Evolutionary conservation across 37 sponge, comb jelly and placozoan genomes (phyloP), one percentile per base, ranked within the genome.

Genomic region (Mnemiopsis leidyi): DNA sequence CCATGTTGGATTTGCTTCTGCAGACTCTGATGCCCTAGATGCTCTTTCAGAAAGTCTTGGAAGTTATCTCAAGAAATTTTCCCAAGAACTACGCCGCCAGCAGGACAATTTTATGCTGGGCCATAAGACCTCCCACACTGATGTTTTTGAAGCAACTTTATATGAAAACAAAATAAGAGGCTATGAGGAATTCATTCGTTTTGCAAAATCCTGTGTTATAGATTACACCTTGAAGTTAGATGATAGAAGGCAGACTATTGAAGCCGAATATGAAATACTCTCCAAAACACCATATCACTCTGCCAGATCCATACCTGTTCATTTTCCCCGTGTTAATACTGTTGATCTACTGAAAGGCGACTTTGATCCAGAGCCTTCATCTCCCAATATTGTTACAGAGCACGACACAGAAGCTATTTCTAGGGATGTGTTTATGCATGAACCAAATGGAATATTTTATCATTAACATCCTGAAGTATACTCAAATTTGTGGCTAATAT

Each of bases 151-250:
- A 20, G 24, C 73, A 23, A 69, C 73, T 69, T 25, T 69, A 28
- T 69, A 69, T 69, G 73, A 69, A 20, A 16, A 69, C 21, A 69
- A 69, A 69, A 69, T 69, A 5, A 69, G 73, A 20, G 73, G 73
- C 29, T 69, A 69, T 20, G 73, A 69, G 3, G 73, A 69, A 69
- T 69, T 69, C 29, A 69, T 69, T 25, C 7, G 73, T 21, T 69
- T 28, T 69, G 73, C 29, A 21, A 69, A 69, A 25, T n/a, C 28
- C n/a, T 28, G 29, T 69, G 29, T 69, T 25, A 69, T 69, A 28
- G 73, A 69, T 69, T 69, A 69, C 73, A 69, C 73, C 29, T 25
- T 69, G 28, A 69, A 69, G 29, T 69, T 69, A 69, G 73, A 69
- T 20, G 73, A 69, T 69, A 69, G 29, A 25, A 69, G 73, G 21